Evolutionary conservation across 2,113 vertebrate species (phyloP).

Genomic region (Syngnathus scovelli): DNA sequence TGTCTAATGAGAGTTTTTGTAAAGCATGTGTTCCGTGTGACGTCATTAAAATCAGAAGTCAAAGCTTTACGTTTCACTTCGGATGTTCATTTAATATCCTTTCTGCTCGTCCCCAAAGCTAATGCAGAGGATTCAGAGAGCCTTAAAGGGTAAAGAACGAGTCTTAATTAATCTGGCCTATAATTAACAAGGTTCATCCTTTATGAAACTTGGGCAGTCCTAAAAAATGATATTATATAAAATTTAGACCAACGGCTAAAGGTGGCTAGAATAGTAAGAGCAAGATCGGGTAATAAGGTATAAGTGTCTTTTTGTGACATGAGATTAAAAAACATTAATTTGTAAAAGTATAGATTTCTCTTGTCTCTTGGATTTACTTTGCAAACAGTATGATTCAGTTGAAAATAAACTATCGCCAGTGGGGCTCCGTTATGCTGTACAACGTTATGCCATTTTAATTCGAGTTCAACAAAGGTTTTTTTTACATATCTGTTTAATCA

Average conservation of each 20-base stretch:
- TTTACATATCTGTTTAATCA: too few species aligned
- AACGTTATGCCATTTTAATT: too few species aligned
- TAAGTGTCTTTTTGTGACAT: too few species aligned
- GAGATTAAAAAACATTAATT: too few species aligned
- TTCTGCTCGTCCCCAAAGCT: conserved; percentile 29
- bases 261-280: background rate
- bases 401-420: too few species aligned
- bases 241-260: conserved; percentile 47
- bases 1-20: conserved; percentile 50
- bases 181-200: conserved; percentile 58
- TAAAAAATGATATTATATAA: conserved; percentile 64
- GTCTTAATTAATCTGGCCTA: conserved; percentile 67
- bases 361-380: too few species aligned
- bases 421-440: too few species aligned
- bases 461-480: too few species aligned
- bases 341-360: too few species aligned
- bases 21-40: conserved; percentile 27
- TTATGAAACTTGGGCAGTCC: conserved; percentile 63
- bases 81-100: conserved; percentile 32
- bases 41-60: conserved; percentile 39
- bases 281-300: too few species aligned
- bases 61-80: conserved; percentile 19
- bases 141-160: conserved; percentile 29
- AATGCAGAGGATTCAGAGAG: conserved; percentile 33
- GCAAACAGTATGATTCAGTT: too few species aligned